phyloP scores from a whole-genome alignment of 2,888 invertebrate species.

The Tiliacea aurago region DNA sequence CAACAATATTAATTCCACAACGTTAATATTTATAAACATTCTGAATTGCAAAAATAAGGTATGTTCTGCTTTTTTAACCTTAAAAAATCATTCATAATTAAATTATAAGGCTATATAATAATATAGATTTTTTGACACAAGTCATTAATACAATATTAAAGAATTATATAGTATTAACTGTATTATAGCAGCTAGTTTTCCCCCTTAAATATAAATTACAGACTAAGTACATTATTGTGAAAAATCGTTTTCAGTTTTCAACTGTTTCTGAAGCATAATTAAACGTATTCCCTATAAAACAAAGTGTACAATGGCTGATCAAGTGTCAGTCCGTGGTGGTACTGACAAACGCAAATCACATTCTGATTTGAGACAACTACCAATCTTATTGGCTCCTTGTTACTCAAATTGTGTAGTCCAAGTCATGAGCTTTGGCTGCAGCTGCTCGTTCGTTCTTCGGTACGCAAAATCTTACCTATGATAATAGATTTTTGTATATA shows the following conservation, averaged over 20 bases:
- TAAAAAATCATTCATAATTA: too few species aligned
- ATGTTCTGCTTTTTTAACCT: too few species aligned
- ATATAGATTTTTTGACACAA: too few species aligned
- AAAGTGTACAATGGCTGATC: conserved; percentile 38
- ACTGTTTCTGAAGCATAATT: conserved; percentile 28
- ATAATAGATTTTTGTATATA: neutral
- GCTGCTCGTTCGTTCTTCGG: neutral
- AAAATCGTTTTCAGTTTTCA: neutral
- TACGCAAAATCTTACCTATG: too few species aligned
- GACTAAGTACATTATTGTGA: neutral
- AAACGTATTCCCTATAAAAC: conserved; percentile 28
- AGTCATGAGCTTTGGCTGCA: conserved; percentile 21
- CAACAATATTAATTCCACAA: too few species aligned
- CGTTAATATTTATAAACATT: too few species aligned
- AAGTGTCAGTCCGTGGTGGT: conserved; percentile 58
- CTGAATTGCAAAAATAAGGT: neutral
- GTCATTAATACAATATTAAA: neutral
- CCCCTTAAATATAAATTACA: neutral
- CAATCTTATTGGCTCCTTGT: conserved; percentile 81
- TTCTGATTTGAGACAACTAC: conserved; percentile 76
- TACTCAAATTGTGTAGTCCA: conserved; percentile 71
- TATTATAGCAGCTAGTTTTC: neutral
- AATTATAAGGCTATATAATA: too few species aligned
- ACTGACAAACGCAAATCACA: conserved; percentile 79
- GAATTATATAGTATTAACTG: neutral